phyloP scores from a whole-genome alignment of 2,888 invertebrate genomes.

The Xiphydria camelus region DNA sequence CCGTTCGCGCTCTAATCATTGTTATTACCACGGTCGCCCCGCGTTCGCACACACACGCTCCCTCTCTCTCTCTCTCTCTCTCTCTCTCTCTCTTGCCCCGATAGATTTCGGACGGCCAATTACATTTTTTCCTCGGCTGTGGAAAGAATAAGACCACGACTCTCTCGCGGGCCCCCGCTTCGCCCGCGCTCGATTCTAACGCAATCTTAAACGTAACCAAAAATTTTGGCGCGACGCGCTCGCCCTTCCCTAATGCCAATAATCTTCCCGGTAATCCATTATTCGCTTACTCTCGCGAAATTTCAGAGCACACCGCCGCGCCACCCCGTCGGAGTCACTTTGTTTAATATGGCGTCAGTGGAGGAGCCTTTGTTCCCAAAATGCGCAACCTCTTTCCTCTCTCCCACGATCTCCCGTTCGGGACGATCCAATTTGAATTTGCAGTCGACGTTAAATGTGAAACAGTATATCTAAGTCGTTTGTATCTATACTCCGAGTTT shows the following conservation, averaged over 20 bases:
- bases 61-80: conserved; percentile 7
- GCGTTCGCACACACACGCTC: conserved; percentile 32
- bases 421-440: too few relatives aligned
- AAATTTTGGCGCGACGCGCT: conserved; percentile 3
- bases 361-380: too few relatives aligned
- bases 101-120: conserved; percentile 42
- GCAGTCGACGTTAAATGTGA: too few relatives aligned
- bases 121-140: conserved; percentile 34
- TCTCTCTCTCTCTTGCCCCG: conserved; percentile 15
- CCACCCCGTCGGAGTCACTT: too few relatives aligned
- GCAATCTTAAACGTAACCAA: not conserved
- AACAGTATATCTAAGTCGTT: too few relatives aligned
- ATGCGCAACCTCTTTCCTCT: too few relatives aligned
- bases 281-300: conserved; percentile 1
- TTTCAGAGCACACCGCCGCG: too few relatives aligned
- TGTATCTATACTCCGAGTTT: too few relatives aligned
- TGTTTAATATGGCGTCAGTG: too few relatives aligned
- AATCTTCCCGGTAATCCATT: conserved; percentile 23
- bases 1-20: conserved; percentile 52
- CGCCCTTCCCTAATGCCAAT: conserved; percentile 21
- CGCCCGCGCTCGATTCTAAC: not conserved
- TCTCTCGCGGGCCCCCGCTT: not conserved
- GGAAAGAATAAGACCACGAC: conserved; percentile 17
- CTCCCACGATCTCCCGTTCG: too few relatives aligned
- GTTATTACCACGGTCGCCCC: conserved; percentile 47